Conservation (phyloP, 2,888 invertebrate species). For the Peribatodes rhomboidaria region DNA sequence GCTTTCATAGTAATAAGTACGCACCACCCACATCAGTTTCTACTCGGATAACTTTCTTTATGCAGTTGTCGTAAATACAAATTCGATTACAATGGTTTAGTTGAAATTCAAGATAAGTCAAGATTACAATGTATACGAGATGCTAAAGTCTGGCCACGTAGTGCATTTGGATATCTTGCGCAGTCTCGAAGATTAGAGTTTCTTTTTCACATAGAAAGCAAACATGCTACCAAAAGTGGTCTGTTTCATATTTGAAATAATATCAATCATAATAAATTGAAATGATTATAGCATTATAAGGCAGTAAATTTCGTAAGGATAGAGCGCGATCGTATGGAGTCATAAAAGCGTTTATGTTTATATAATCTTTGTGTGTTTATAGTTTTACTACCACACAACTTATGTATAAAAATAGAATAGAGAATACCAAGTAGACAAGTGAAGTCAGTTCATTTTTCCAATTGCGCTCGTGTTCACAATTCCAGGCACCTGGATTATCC, state of each 20-base stretch:
- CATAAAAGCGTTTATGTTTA: conserved; percentile 46
- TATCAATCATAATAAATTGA: conserved; percentile 31
- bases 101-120: conserved; percentile 65
- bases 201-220: conserved; percentile 45
- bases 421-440: conserved; percentile 1
- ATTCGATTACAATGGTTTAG: conserved; percentile 53
- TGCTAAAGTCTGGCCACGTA: conserved; percentile 58
- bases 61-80: conserved; percentile 58
- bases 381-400: conserved; percentile 19
- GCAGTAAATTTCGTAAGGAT: conserved; percentile 38
- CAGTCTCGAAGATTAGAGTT: conserved; percentile 41
- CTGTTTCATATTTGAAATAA: conserved; percentile 40
- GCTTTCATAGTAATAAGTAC: conserved; percentile 51
- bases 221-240: conserved; percentile 15
- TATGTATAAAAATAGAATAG: not conserved
- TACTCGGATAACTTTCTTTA: conserved; percentile 59
- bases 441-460: not conserved
- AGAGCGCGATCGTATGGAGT: conserved; percentile 37
- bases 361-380: conserved; percentile 49
- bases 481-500: conserved; percentile 7
- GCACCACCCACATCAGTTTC: conserved; percentile 47
- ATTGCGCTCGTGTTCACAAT: not conserved
- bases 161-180: conserved; percentile 40
- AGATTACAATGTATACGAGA: conserved; percentile 47
- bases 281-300: conserved; percentile 35